Evolutionary conservation across 2,888 invertebrate genomes (phyloP), one percentile per base, ranked within the genome.

Genomic region (Tipula vernalis): DNA sequence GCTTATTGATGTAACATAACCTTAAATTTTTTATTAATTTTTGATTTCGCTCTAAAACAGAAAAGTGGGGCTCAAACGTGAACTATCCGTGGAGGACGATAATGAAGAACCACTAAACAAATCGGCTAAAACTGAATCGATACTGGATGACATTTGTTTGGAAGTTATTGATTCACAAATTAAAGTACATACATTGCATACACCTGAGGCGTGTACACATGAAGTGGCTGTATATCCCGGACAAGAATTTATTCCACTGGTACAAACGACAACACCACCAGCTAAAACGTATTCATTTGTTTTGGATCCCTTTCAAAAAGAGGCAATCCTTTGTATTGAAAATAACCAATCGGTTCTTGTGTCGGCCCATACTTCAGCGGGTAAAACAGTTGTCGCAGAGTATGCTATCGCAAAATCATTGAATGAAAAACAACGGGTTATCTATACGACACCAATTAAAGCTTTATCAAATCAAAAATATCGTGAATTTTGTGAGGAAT

Each of bases 391-490:
- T 2, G 99, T 99, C 6, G 99, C 99, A 4, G 98, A 99, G 96
- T 86, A 91, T 93, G 97, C 99, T 0, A 98, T 99, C 90, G 99
- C 99, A 0, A 94, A 97, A 90, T 98, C 99, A 0, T 92, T 99
- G 87, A 95, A 96, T 88, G 96, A 96, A 89, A 98, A 99, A 90
- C 99, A 99, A 91, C 94, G 99, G 89, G 99, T 99, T 0, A 99
- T 99, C 89, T 99, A 99, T 91, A 99, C 99, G 13, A 99, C 99
- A 10, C 99, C 99, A 0, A 99, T 99, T 89, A 99, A 99, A 92
- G 99, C 99, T 0, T 92, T 99, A 83, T 99, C 99, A 89, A 99
- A 99, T 93, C 99, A 99, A 92, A 99, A 99, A 91, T 99, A 98
- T 91, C 93, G 99, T 88, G 99, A 99, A 91, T 97, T 99, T 90